These are phyloP conservation scores for Platyrinchus mystaceus DNA, from an alignment of 2,797 vertebrate genomes.

Conservation along the genomic window DNA sequence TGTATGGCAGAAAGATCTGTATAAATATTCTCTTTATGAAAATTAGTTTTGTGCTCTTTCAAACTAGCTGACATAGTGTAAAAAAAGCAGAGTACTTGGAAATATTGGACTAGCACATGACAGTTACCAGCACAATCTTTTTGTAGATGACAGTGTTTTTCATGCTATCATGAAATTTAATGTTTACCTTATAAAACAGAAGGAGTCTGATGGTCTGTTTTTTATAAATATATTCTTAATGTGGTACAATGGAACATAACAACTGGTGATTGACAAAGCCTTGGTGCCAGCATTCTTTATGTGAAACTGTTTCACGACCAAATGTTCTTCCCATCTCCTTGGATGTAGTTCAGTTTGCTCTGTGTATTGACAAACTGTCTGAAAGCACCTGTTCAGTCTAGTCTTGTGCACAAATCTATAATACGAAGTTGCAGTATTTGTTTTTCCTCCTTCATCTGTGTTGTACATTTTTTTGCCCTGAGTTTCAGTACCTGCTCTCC, in stretches of 20 bases:
- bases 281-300: not conserved
- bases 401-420: not conserved
- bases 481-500: not conserved
- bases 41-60: not conserved
- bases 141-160: not conserved
- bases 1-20: not conserved
- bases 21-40: not conserved
- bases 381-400: not conserved
- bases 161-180: not conserved
- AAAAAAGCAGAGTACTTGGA: not conserved
- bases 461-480: not conserved
- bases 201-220: not conserved
- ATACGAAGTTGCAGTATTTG: not conserved
- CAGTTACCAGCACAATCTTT: not conserved
- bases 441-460: not conserved
- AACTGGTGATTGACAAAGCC: not conserved
- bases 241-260: not conserved
- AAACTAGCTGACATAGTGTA: not conserved
- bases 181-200: not conserved
- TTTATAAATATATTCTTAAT: not conserved
- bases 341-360: not conserved
- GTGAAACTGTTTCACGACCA: not conserved
- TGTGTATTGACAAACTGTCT: not conserved
- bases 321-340: not conserved
- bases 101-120: not conserved